Evolutionary conservation across 2,113 vertebrate genomes (phyloP).

Genomic region (Anolis carolinensis): DNA sequence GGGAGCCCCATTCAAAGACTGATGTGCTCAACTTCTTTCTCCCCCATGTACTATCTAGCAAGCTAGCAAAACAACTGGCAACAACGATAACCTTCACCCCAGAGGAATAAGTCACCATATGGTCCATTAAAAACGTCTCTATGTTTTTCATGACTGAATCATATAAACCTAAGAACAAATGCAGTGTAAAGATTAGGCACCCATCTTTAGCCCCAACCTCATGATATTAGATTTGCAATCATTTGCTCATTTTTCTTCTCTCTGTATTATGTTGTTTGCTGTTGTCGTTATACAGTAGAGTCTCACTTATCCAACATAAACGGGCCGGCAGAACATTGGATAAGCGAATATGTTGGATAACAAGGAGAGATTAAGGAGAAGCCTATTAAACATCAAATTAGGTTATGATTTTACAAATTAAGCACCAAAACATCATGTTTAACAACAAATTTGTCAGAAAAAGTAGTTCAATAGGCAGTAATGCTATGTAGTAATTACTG

Average conservation of each 20-base stretch:
- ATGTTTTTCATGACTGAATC: neutral
- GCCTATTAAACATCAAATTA: too few species aligned
- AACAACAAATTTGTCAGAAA: too few species aligned
- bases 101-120: neutral
- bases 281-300: too few species aligned
- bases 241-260: neutral
- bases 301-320: too few species aligned
- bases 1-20: neutral
- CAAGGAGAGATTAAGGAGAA: too few species aligned
- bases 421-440: too few species aligned
- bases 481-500: too few species aligned
- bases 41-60: neutral
- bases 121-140: neutral
- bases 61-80: neutral
- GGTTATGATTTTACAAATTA: too few species aligned
- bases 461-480: too few species aligned
- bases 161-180: neutral
- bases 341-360: too few species aligned
- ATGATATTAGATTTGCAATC: neutral
- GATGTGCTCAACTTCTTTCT: neutral
- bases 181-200: neutral
- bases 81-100: neutral
- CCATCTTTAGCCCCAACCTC: neutral
- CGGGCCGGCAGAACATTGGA: too few species aligned
- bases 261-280: neutral